Conservation (phyloP, 1,140 invertebrate species). For the Lanistes nyassanus region DNA sequence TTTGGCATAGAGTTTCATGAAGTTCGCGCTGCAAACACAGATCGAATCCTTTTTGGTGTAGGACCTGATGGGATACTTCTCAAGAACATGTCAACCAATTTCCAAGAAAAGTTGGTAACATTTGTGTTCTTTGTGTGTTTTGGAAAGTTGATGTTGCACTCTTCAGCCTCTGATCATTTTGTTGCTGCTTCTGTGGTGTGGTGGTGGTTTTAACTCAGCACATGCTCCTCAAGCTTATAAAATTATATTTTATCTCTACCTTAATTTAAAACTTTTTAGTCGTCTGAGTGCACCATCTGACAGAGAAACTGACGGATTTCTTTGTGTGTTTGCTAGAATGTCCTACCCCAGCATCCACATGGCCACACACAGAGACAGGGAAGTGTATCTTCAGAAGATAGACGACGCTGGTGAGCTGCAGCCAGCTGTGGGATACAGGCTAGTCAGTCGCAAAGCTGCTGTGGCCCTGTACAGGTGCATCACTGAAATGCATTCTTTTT, state of each 20-base stretch:
- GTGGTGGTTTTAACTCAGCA: too few species aligned
- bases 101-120: slow-evolving; percentile 54
- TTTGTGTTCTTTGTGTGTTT: slow-evolving; percentile 54
- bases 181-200: too few species aligned
- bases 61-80: slow-evolving; percentile 85
- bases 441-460: slow-evolving; percentile 81
- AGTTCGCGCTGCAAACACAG: slow-evolving; percentile 69
- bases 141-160: background rate
- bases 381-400: slow-evolving; percentile 76
- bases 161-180: background rate
- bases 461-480: slow-evolving; percentile 86
- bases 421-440: slow-evolving; percentile 79
- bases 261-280: too few species aligned
- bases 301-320: background rate
- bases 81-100: slow-evolving; percentile 64
- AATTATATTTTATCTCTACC: too few species aligned
- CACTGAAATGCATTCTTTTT: slow-evolving; percentile 91
- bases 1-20: slow-evolving; percentile 88
- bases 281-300: too few species aligned
- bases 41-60: slow-evolving; percentile 74
- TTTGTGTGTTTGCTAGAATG: slow-evolving; percentile 69
- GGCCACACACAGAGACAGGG: slow-evolving; percentile 79
- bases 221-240: too few species aligned
- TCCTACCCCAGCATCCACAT: slow-evolving; percentile 84
- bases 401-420: slow-evolving; percentile 74